Base-by-base conservation (phyloP, 2,113 vertebrate genomes). In the Colossoma macropomum region DNA sequence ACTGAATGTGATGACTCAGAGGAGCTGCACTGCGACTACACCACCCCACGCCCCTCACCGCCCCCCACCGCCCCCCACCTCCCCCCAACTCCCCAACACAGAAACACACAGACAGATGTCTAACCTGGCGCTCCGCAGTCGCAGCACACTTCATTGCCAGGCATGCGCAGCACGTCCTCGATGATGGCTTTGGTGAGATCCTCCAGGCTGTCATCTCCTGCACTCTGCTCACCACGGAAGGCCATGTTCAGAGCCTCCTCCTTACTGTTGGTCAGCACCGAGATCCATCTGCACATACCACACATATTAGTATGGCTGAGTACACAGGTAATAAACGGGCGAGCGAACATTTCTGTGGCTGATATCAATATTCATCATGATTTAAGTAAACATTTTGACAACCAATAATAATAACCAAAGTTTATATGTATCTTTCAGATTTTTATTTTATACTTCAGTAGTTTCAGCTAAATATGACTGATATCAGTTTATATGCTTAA, bases 171-270 rank as follows among this genome's bases (percentile, higher is more conserved):
- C 48, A 97, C 92, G 16, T 97, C 96, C 83, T 97, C 96, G 15
- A 97, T 97, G 84, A 97, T 96, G 91, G 95, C 95, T 93, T 97
- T 97, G 30, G 95, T 95, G 82, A 97, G 93, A 52, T 97, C 96
- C 76, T 96, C 95, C 87, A 97, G 84, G 86, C 95, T 95, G 89
- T 95, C 96, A 75, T 97, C 96, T n/a, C 95, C 96, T 0, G 95
- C 88, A 87, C 94, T 96, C 93, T 96, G 95, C 59, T 96, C 96
- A 17, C 96, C 96, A 19, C 94, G 95, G 86, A 97, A 97, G 32
- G 96, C 96, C 95, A 96, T 96, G 85, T 96, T 96, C 77, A 97
- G 92, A 32, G 96, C 96, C 92, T 97, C 96, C 88, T 97, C 96
- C 91, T 97, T 97, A 92, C 96, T 97, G 83, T 97, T 97, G 8